Base-by-base conservation (phyloP, 2,888 invertebrate species). In the Agrochola circellaris region DNA sequence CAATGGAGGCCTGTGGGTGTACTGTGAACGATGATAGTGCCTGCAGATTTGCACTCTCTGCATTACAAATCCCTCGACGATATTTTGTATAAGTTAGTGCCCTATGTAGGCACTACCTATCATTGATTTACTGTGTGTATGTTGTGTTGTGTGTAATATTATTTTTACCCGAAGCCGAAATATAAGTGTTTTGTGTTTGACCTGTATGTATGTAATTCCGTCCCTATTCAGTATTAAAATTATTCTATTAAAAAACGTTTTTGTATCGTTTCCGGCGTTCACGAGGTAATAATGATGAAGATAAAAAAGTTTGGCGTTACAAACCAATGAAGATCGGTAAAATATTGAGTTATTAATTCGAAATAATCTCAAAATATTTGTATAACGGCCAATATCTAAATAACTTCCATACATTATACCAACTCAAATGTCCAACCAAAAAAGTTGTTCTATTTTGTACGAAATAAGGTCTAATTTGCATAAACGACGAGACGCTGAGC, bases 301-400 rank as follows among this genome's bases (percentile, higher is more conserved):
- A 51, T 60, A 70, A 62, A 72, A 26, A 51, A 74, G 42, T 74
- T 45, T 58, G 56, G 71, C 78, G 60, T 81, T 60, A 83, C 66
- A 61, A 78, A 70, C 58, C 54, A 77, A 76, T 65, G 70, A 62
- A 65, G 7, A 60, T 20, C 38, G 67, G 38, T 73, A 58, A 72
- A 65, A 74, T 72, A 85, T 85, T 84, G 66, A 87, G 78, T 84
- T 75, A 84, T 84, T 86, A 86, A 80, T 71, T 62, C 30, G 7
- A 71, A 85, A 75, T 77, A 72, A 72, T 75, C 26, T 62, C 81
- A 68, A 73, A 80, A 84, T 88, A 86, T 90, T 89, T 76, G 76
- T 83, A 87, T 86, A 86, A 72, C 79, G 54, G 51, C 45, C 62
- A 79, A 65, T 76, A 83, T 83, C 54, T 62, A 72, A 76, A 76